phyloP scores from a whole-genome alignment of 2,888 invertebrate genomes.

The Drosophila setosimentum region DNA sequence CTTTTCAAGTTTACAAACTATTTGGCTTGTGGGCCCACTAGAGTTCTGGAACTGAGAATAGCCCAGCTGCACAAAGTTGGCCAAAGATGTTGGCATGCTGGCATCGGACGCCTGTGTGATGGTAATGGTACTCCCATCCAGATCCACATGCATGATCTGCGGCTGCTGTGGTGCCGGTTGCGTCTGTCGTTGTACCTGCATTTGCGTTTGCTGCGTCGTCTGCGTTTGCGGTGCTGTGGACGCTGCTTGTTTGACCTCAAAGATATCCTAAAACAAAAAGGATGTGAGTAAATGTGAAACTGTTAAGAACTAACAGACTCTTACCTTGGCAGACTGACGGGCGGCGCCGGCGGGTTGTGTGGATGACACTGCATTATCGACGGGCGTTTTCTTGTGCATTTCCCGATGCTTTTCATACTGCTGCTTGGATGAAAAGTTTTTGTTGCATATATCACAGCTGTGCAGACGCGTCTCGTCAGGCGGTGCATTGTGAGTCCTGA shows the following conservation, averaged over 20 bases:
- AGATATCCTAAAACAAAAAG: constrained; percentile 38
- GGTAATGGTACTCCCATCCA: constrained; percentile 83
- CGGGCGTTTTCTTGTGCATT: constrained; percentile 84
- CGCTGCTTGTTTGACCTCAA: constrained; percentile 43
- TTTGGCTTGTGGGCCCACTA: constrained; percentile 76
- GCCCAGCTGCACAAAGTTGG: constrained; percentile 83
- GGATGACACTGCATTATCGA: constrained; percentile 41
- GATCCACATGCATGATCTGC: constrained; percentile 84
- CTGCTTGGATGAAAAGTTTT: constrained; percentile 89
- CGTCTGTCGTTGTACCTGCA: constrained; percentile 49
- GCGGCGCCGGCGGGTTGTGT: constrained; percentile 20
- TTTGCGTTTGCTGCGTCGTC: constrained; percentile 46
- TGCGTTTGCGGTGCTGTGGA: constrained; percentile 35
- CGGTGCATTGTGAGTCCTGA: constrained; percentile 81
- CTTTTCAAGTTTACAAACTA: constrained; percentile 82
- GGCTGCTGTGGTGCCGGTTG: constrained; percentile 62
- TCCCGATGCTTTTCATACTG: constrained; percentile 88
- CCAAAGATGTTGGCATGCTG: constrained; percentile 82
- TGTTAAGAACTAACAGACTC: too few relatives aligned
- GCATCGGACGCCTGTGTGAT: constrained; percentile 83
- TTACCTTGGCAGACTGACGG: constrained; percentile 13
- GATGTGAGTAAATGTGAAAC: background rate
- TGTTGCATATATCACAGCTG: constrained; percentile 88
- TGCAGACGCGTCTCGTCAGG: constrained; percentile 85
- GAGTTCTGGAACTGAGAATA: constrained; percentile 83